Percentiles rank a stretch among this genome's conserved stretches.
phyloP scores from a whole-genome alignment of 2,797 vertebrate species.

The Amblyopsis hoosieri region DNA sequence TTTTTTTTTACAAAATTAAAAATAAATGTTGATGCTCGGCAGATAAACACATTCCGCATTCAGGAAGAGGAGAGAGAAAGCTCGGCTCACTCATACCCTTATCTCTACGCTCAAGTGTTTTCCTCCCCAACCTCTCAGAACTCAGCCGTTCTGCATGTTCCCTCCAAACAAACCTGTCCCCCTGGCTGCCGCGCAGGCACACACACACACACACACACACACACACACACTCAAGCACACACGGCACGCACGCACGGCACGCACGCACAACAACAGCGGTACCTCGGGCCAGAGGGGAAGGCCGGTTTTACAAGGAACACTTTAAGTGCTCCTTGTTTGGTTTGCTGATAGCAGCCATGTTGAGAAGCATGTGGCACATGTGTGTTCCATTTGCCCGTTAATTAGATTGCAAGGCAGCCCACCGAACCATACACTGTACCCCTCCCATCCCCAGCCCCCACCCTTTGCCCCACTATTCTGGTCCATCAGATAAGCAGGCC shows the following conservation, averaged over 20 bases:
- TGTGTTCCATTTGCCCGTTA: slow-evolving; percentile 81
- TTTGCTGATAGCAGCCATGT: slow-evolving; percentile 78
- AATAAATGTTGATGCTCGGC: slow-evolving; percentile 61
- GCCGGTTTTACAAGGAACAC: slow-evolving; percentile 41
- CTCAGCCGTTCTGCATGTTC: slow-evolving; percentile 59
- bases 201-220: no score
- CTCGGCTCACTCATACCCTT: slow-evolving; percentile 71
- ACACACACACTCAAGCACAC: no score
- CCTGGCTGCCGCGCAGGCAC: slow-evolving; percentile 17
- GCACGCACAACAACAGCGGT: slow-evolving; percentile 36
- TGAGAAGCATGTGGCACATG: slow-evolving; percentile 74
- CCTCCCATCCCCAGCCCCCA: slow-evolving; percentile 27
- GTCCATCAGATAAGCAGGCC: slow-evolving; percentile 81
- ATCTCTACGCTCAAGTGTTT: slow-evolving; percentile 72
- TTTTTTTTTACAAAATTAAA: no score
- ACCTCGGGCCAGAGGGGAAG: no score
- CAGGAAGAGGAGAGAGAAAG: slow-evolving; percentile 53
- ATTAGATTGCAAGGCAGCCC: slow-evolving; percentile 77
- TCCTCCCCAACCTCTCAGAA: slow-evolving; percentile 63
- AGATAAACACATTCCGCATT: slow-evolving; percentile 74
- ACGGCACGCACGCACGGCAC: slow-evolving; percentile 39
- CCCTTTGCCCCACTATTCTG: slow-evolving; percentile 45
- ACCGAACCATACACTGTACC: slow-evolving; percentile 71
- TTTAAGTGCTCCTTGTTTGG: slow-evolving; percentile 78
- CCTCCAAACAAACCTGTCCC: slow-evolving; percentile 65